These are phyloP conservation scores for Orius laevigatus DNA, from an alignment of 1,140 invertebrate genomes.

Conservation along the genomic window DNA sequence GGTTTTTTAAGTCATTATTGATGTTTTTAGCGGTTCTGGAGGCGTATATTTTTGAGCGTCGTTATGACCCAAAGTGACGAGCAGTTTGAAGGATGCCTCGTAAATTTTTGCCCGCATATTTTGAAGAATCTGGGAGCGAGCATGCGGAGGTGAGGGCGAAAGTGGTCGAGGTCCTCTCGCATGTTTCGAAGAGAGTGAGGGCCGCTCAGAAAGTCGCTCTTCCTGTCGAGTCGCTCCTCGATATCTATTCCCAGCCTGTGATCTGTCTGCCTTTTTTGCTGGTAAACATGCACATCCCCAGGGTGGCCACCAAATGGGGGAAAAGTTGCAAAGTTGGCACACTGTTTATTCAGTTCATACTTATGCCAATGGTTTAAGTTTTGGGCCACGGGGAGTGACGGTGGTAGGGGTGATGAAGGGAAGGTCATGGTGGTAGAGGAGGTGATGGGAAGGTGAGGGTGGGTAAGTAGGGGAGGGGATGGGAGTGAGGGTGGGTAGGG, in stretches of 20 bases:
- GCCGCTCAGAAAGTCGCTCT: constrained; percentile 67
- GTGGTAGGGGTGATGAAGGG: too few species aligned
- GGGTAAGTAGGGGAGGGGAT: too few species aligned
- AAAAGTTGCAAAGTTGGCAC: too few species aligned
- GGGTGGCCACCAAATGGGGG: too few species aligned
- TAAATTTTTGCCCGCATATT: constrained; percentile 76
- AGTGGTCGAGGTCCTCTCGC: constrained; percentile 85
- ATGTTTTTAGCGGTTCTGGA: constrained; percentile 38
- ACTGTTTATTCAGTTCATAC: too few species aligned
- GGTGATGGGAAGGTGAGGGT: too few species aligned
- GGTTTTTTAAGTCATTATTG: too few species aligned
- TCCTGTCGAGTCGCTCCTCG: constrained; percentile 67
- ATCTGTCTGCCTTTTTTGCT: background rate
- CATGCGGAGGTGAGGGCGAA: constrained; percentile 72
- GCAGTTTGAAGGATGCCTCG: constrained; percentile 57
- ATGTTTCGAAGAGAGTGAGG: constrained; percentile 79
- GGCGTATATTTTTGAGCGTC: constrained; percentile 70
- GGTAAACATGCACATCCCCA: background rate
- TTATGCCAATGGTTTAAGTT: too few species aligned
- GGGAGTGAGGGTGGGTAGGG: too few species aligned
- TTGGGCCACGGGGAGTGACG: too few species aligned
- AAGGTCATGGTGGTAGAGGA: too few species aligned
- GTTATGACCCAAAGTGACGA: constrained; percentile 78
- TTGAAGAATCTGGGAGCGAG: constrained; percentile 70
- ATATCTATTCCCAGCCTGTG: constrained; percentile 40